These are phyloP conservation scores for Lasioglossum leucozonium DNA, from an alignment of 2,888 invertebrate genomes.

Conservation along the genomic window DNA sequence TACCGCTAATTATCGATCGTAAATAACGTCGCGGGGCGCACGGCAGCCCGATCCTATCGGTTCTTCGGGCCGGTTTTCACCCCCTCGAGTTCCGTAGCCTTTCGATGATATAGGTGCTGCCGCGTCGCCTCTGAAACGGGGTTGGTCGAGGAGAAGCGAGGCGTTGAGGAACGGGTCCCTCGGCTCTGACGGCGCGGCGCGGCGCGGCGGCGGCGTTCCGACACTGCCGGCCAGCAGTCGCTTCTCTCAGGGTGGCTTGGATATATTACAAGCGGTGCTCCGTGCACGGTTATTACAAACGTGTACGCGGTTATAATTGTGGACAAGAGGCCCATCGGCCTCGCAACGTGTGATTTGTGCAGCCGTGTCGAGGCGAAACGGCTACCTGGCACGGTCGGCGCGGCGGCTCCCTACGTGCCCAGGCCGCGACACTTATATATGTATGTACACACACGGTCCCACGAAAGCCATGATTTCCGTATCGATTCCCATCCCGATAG, in stretches of 20 bases:
- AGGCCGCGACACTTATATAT: conserved; percentile 22
- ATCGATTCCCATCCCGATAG: conserved; percentile 62
- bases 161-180: conserved; percentile 41
- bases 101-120: conserved; percentile 72
- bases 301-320: conserved; percentile 77
- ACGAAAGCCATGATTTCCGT: conserved; percentile 38
- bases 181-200: conserved; percentile 19
- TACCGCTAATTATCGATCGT: conserved; percentile 85
- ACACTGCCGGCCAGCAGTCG: conserved; percentile 24
- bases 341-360: conserved; percentile 69
- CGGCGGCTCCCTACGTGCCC: background rate
- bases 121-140: conserved; percentile 61
- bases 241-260: conserved; percentile 79
- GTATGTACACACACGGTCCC: background rate
- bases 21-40: conserved; percentile 81
- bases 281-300: conserved; percentile 79
- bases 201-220: conserved; percentile 20
- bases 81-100: conserved; percentile 67
- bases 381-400: conserved; percentile 60
- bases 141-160: conserved; percentile 43
- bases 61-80: conserved; percentile 56
- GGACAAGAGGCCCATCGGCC: conserved; percentile 50
- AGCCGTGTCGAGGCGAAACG: conserved; percentile 51
- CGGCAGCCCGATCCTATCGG: conserved; percentile 81
- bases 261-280: conserved; percentile 78